These are phyloP conservation scores for Dendronephthya gigantea DNA, from an alignment of 64 coral and sea anemone species.

Conservation along the genomic window DNA sequence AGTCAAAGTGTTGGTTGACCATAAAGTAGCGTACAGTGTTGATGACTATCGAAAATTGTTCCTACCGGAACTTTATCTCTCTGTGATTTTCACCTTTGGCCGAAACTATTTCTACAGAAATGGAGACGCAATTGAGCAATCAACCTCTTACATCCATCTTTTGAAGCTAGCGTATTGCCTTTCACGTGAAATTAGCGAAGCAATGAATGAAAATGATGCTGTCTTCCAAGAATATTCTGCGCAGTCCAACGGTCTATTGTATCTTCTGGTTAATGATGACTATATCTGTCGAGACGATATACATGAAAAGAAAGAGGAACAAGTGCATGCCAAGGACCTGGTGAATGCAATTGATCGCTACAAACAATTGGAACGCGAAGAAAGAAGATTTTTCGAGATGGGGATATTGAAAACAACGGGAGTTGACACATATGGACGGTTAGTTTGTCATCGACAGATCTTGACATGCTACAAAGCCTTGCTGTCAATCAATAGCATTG, in stretches of 20 bases:
- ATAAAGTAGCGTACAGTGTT: not conserved
- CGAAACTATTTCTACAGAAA: not conserved
- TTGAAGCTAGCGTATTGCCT: not conserved
- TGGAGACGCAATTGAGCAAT: not conserved
- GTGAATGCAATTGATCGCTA: not conserved
- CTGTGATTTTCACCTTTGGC: not conserved
- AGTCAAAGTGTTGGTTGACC: not conserved
- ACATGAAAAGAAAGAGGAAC: not conserved
- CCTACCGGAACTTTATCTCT: not conserved
- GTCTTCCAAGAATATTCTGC: not conserved
- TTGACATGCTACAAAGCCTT: not conserved
- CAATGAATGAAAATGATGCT: not conserved
- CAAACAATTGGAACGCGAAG: not conserved
- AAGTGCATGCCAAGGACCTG: not conserved
- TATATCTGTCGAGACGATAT: not conserved
- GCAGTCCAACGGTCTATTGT: not conserved
- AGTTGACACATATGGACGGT: not conserved
- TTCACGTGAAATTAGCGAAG: not conserved
- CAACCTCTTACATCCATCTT: not conserved
- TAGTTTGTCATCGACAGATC: not conserved
- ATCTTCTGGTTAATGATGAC: not conserved
- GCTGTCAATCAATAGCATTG: not conserved
- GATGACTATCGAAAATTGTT: not conserved
- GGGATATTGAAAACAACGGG: not conserved
- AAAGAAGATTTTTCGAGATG: not conserved